Conservation (phyloP, 2,888 invertebrate genomes). For the Ryuthela nishihirai region DNA sequence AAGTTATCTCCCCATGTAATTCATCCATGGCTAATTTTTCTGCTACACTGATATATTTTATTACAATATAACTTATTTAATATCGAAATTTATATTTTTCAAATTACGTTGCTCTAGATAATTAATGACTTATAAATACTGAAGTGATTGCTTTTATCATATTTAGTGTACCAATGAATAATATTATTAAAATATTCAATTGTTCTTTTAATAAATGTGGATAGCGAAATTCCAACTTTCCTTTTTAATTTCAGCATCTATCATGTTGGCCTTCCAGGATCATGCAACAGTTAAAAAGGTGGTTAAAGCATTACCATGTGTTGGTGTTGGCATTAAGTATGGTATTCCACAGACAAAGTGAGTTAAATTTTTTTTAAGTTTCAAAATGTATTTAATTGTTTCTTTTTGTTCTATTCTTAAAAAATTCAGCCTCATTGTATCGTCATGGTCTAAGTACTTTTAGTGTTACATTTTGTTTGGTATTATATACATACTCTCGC, state of each 20-base stretch:
- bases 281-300: constrained; percentile 97
- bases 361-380: constrained; percentile 46
- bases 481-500: too few relatives aligned
- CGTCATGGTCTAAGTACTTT: too few relatives aligned
- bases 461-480: too few relatives aligned
- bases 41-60: background rate
- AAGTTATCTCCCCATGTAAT: constrained; percentile 58
- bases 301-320: constrained; percentile 92
- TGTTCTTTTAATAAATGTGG: background rate
- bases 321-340: constrained; percentile 99
- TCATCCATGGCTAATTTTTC: background rate
- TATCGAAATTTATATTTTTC: too few relatives aligned
- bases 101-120: too few relatives aligned
- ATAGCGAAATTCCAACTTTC: background rate
- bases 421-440: too few relatives aligned
- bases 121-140: too few relatives aligned
- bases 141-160: background rate
- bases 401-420: too few relatives aligned
- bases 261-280: constrained; percentile 97
- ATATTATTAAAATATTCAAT: background rate
- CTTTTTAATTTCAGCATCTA: constrained; percentile 92
- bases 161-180: background rate
- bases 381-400: too few relatives aligned
- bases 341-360: constrained; percentile 96
- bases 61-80: too few relatives aligned